Base-by-base conservation (phyloP, 2,797 vertebrate species). In the Gouania willdenowi region DNA sequence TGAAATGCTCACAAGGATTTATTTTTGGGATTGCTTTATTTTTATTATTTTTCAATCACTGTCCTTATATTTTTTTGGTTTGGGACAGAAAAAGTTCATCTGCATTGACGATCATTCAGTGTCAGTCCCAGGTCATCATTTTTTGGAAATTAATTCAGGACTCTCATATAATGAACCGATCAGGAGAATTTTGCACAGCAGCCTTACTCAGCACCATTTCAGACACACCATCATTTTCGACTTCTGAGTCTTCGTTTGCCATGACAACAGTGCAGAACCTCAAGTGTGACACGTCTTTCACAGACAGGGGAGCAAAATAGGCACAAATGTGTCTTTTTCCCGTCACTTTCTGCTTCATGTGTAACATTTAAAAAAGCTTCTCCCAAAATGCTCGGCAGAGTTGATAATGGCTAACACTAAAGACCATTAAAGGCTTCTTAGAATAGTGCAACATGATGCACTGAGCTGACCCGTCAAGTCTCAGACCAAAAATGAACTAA, bases 211-310 rank as follows among this genome's bases (percentile, higher is more conserved):
- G 39, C 56, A 61, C 48, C 52, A 42, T 52, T 55, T 30, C 28
- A 48, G 34, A 19, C 51, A 36, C 60, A 53, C 37, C 57, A 76
- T 74, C 75, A 62, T 73, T 76, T 75, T 44, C 75, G 57, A 76
- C 77, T 66, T 54, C 66, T 66, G 61, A 60, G 66, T 77, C 59
- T 83, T 80, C 56, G 74, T 84, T 79, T 66, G 52, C 76, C 70
- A 58, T 83, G 79, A 72, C 77, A 85, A 70, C 81, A 49, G 57
- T 41, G 52, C 49, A 54, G 68, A 72, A 62, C 66, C 77, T 41
- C 46, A 58, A 76, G 74, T 65, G 58, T 72, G 63, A 75, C 51
- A 62, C 69, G 63, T 73, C 50, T 67, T 47, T 74, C 73, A 81
- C 77, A 76, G 75, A 66, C 55, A 26, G 51, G 46, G 51, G 62